Percentiles rank a stretch among this genome's conserved stretches.
Conservation (phyloP, 2,888 invertebrate species). For the Volucella bombylans region DNA sequence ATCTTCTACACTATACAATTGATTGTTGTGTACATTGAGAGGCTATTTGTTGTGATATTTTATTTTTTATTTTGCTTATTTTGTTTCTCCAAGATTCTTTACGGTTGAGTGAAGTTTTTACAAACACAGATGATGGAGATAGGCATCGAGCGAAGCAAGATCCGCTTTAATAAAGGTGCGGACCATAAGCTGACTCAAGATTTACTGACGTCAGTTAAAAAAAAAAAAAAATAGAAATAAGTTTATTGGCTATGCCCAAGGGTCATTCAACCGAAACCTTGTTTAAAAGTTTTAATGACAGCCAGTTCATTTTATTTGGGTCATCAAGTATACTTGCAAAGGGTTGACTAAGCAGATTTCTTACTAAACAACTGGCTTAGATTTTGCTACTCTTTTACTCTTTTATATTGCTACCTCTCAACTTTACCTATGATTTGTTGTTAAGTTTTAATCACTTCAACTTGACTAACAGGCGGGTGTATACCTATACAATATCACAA, state of each 20-base stretch:
- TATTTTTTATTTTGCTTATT: conserved; percentile 37
- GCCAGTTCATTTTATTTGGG: not conserved
- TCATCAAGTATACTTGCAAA: no score
- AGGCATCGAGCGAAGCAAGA: conserved; percentile 14
- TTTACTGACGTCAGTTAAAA: not conserved
- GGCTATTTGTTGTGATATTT: conserved; percentile 17
- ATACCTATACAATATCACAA: no score
- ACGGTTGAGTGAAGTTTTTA: conserved; percentile 51
- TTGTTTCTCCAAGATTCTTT: conserved; percentile 38
- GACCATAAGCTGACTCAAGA: conserved; percentile 11
- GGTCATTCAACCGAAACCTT: conserved; percentile 55
- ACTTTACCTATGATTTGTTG: no score
- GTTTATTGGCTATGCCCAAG: conserved; percentile 14
- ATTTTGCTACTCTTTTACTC: no score
- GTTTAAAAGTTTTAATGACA: conserved; percentile 32
- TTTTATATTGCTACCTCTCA: no score
- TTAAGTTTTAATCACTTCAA: no score
- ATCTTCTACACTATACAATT: no score
- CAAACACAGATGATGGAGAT: conserved; percentile 40
- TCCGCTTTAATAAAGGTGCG: conserved; percentile 30
- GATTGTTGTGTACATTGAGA: not conserved
- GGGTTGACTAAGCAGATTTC: no score
- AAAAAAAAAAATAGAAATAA: no score
- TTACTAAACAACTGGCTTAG: no score
- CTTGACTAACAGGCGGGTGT: no score